These are phyloP conservation scores for Eira barbara DNA, from an alignment of 2,113 vertebrate genomes.

Conservation along the genomic window DNA sequence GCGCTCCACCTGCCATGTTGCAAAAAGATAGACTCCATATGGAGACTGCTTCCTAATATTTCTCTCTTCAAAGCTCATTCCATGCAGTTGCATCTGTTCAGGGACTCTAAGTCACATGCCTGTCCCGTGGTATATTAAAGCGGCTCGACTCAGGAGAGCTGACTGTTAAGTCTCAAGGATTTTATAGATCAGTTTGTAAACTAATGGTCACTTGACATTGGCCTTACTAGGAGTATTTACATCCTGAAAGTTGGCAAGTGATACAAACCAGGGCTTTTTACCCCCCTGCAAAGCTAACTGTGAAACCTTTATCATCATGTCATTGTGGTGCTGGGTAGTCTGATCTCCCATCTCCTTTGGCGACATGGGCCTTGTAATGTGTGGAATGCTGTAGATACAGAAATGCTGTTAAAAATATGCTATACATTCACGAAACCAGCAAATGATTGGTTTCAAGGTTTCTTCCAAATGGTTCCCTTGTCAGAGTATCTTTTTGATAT, in stretches of 20 bases:
- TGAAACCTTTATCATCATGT: background rate
- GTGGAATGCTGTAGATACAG: background rate
- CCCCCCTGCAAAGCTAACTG: background rate
- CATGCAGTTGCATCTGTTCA: background rate
- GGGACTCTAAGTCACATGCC: background rate
- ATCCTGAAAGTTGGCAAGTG: background rate
- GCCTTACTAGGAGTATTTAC: background rate
- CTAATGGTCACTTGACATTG: background rate
- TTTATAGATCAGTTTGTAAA: background rate
- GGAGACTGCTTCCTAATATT: background rate
- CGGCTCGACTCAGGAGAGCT: background rate
- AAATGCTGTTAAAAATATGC: slow-evolving; percentile 7
- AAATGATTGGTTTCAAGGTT: background rate
- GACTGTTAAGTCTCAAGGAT: background rate
- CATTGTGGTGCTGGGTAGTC: background rate
- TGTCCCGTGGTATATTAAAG: background rate
- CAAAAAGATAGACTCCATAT: background rate
- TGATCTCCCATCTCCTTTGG: background rate
- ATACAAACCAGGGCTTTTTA: background rate
- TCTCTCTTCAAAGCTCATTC: background rate
- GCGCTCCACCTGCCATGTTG: background rate
- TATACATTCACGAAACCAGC: background rate
- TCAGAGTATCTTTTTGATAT: background rate
- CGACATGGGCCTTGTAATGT: background rate
- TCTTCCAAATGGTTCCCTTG: background rate